These are phyloP conservation scores for honey bee (Apis mellifera) DNA, from an alignment of 1,140 invertebrate genomes.

Conservation along the genomic window DNA sequence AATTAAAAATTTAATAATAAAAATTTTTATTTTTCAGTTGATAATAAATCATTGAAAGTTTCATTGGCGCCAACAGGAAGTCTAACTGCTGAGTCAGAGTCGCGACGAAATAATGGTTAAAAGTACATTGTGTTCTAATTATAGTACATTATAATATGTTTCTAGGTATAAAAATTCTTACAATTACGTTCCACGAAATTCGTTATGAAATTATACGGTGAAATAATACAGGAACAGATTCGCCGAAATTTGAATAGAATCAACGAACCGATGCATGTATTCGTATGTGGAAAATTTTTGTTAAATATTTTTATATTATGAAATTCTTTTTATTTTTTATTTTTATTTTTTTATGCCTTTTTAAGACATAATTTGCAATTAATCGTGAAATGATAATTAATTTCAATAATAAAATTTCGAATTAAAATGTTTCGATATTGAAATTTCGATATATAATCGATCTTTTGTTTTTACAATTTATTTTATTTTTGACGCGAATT, in stretches of 20 bases:
- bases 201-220: neutral
- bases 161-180: neutral
- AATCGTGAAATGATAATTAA: neutral
- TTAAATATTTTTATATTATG: neutral
- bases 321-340: too few relatives aligned
- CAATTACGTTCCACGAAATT: neutral
- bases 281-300: conserved; percentile 21
- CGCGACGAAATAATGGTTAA: neutral
- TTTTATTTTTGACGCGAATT: neutral
- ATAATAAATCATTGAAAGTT: neutral
- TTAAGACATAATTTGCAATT: conserved; percentile 6
- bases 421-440: neutral
- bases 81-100: neutral
- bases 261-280: conserved; percentile 27
- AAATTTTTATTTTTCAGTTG: neutral
- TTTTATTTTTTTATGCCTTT: neutral
- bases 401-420: neutral
- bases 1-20: neutral
- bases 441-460: neutral
- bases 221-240: conserved; percentile 2
- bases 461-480: neutral
- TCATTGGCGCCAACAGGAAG: neutral
- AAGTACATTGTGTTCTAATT: neutral
- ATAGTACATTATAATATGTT: neutral
- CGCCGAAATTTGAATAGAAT: conserved; percentile 27